Base-by-base conservation (phyloP, 2,888 invertebrate genomes). In the Ichneumon xanthorius region DNA sequence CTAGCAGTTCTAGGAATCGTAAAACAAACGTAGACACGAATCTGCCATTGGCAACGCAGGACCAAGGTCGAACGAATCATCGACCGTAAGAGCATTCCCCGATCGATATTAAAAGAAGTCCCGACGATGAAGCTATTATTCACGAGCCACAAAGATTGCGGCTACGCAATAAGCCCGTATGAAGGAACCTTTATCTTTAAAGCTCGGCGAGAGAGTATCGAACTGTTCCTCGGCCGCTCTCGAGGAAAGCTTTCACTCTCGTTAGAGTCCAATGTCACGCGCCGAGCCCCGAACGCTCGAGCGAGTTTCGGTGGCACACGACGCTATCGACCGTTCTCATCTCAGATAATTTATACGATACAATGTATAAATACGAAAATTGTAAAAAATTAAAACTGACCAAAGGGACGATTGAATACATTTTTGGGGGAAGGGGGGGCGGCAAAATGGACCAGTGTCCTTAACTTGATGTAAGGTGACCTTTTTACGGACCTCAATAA, bases 201-300 rank as follows among this genome's bases (percentile, higher is more conserved):
- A 85, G 85, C 82, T 85, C 79, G 50, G 19, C 9, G n/a, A 48
- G 79, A 70, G 79, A 80, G 79, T 85, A 85, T 85, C 85, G 85
- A 85, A 85, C 82, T 82, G 85, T 72, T 82, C 67, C 33, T 70
- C 79, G 70, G 53, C 58, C 72, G 82, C 65, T 81, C 33, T 78
- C 81, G 70, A 78, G 77, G 73, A 70, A 75, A 82, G 85, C 85
- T 85, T 82, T 85, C 85, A 80, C 85, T 85, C 72, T 85, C 85
- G 85, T 72, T 80, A 82, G 82, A 82, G 82, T 82, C 82, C 85
- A 85, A 82, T 85, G 85, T 82, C 85, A 82, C 82, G 85, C 50
- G 72, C 75, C 45, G 63, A 68, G 1, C 4, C 67, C 40, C 30
- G 30, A 61, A 61, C 61, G 26, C 26, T 61, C 61, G 61, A 61